Evolutionary conservation across 2,113 vertebrate species (phyloP), one percentile per base, ranked within the genome.

Genomic region (Melanocharis versteri): DNA sequence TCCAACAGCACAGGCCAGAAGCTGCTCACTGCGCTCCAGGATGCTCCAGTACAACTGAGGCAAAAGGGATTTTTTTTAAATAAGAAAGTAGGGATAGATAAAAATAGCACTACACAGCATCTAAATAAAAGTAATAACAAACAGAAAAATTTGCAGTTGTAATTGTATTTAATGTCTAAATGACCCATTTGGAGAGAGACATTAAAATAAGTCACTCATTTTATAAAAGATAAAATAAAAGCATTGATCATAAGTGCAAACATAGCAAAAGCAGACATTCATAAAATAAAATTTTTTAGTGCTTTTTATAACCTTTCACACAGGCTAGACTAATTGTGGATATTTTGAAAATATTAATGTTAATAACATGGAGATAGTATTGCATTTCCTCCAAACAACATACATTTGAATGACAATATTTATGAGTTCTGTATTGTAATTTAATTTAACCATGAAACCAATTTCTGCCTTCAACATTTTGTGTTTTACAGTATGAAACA

Each of bases 371-470:
- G 85, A 48, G 58, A 65, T 72, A 50, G 26, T 61, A 82, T 47
- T 64, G 84, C 64, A 94, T 85, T 97, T 92, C 65, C 71, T 80
- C 83, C 82, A 72, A 96, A 94, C 87, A 90, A 79, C 76, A 77
- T 28, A 95, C 33, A 90, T 86, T 60, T 78, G 45, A 96, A 92
- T 94, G 94, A 72, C 65, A 95, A 53, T 77, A 82, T 90, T 92
- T 75, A 73, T 39, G 81, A 96, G 87, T 50, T n/a, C 69, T 90
- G 84, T 79, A 93, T 90, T 33, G 20, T 95, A 95, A 97, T 97
- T 95, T 96, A 97, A 97, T 96, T 95, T 97, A 94, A 95, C 92
- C 96, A 89, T 87, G 94, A 96, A 97, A 92, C 66, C 90, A 97
- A 92, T 96, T 97, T 97, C 92, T 79, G 68, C 56, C 91, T 96